phyloP scores from a whole-genome alignment of 2,113 vertebrate species.

The Hyaena hyaena region DNA sequence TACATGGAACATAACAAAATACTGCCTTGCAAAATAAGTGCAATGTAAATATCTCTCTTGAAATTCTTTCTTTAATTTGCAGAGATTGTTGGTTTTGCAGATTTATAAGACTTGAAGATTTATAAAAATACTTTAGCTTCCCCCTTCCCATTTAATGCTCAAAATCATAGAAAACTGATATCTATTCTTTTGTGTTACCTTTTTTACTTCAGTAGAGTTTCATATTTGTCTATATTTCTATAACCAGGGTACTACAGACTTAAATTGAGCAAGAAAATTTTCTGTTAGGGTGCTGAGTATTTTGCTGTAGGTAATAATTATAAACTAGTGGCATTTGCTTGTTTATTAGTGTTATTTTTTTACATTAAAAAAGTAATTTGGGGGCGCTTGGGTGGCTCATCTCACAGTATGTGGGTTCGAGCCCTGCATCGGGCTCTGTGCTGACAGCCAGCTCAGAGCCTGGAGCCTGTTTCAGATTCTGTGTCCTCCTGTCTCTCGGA shows the following conservation, averaged over 20 bases:
- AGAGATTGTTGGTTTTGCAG: slow-evolving; percentile 34
- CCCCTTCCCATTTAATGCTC: not conserved
- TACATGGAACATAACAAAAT: not conserved
- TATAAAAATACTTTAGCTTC: not conserved
- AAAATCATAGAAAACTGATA: not conserved
- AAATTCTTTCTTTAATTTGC: not conserved
- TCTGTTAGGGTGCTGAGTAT: not conserved
- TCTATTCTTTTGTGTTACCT: not conserved
- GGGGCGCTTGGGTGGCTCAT: too few relatives aligned
- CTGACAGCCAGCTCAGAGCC: too few relatives aligned
- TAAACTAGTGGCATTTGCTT: not conserved
- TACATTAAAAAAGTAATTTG: not conserved
- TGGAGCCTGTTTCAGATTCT: too few relatives aligned
- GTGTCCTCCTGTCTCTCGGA: too few relatives aligned
- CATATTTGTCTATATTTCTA: not conserved
- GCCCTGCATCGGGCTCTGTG: too few relatives aligned
- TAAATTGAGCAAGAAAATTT: slow-evolving; percentile 13
- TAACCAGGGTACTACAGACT: not conserved
- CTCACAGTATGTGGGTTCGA: too few relatives aligned
- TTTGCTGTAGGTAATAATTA: not conserved
- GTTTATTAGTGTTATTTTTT: slow-evolving; percentile 1
- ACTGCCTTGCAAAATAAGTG: not conserved
- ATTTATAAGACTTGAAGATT: not conserved
- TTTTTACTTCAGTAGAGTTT: slow-evolving; percentile 17
- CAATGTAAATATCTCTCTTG: not conserved